Percentiles rank a stretch among this genome's conserved stretches.
phyloP scores from a whole-genome alignment of 2,113 vertebrate genomes.

The Bostrychus sinensis region DNA sequence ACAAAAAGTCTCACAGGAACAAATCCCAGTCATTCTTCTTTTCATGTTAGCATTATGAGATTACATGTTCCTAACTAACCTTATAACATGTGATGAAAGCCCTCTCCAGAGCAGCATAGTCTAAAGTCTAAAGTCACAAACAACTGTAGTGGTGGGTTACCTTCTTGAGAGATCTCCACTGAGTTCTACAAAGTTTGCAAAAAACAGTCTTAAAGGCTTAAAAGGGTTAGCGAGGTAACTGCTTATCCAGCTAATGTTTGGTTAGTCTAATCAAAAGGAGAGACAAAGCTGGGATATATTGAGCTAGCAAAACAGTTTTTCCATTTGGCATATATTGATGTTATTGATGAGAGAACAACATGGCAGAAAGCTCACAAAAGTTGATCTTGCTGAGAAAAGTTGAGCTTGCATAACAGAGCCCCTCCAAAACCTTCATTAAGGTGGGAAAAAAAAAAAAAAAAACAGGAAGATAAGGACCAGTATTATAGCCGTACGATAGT shows the following conservation, averaged over 20 bases:
- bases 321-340: too few species aligned
- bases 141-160: background rate
- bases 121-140: background rate
- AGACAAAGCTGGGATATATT: too few species aligned
- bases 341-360: too few species aligned
- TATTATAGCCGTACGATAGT: too few species aligned
- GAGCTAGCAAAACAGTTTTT: too few species aligned
- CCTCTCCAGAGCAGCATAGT: background rate
- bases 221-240: background rate
- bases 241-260: background rate
- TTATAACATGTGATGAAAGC: background rate
- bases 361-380: too few species aligned
- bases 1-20: background rate
- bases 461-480: too few species aligned
- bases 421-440: too few species aligned
- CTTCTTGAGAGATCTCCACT: background rate
- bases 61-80: background rate
- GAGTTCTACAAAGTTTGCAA: background rate
- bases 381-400: too few species aligned
- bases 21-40: background rate
- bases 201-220: background rate
- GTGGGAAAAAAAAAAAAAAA: too few species aligned
- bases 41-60: conserved; percentile 2
- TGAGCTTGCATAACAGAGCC: too few species aligned
- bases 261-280: too few species aligned